phyloP scores from a whole-genome alignment of 2,888 invertebrate genomes.

The Pammene aurita region DNA sequence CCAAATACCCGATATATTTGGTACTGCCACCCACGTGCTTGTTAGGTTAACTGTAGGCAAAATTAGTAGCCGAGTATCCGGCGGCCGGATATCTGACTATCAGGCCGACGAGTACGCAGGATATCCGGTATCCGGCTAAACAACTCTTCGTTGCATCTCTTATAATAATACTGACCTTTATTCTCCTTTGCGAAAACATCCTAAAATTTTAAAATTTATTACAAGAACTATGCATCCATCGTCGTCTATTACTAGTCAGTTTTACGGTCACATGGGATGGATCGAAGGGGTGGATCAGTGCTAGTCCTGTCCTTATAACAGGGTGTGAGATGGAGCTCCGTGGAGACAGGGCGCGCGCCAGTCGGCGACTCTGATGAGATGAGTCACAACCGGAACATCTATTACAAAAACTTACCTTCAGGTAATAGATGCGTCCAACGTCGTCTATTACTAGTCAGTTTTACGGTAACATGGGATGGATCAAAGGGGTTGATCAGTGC shows the following conservation, averaged over 20 bases:
- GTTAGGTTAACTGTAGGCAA: no score
- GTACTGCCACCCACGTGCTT: no score
- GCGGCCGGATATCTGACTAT: no score
- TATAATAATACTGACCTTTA: no score
- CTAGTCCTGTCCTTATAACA: conserved; percentile 88
- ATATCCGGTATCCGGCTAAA: no score
- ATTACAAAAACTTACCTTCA: conserved; percentile 83
- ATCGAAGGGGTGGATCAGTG: conserved; percentile 98
- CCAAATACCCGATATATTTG: no score
- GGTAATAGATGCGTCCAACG: conserved; percentile 99
- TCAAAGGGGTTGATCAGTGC: conserved; percentile 99
- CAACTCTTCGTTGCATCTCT: no score
- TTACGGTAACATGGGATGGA: conserved; percentile 98
- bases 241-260: conserved; percentile 95
- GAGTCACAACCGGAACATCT: neutral
- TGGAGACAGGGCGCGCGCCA: conserved; percentile 66
- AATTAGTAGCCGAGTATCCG: no score
- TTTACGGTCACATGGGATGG: conserved; percentile 98
- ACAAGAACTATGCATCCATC: conserved; percentile 92
- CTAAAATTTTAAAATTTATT: no score
- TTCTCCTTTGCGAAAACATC: no score
- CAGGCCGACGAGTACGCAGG: no score
- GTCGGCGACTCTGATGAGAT: conserved; percentile 70
- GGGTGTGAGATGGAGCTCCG: conserved; percentile 76
- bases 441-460: conserved; percentile 96